These are phyloP conservation scores for Hydropsyche betteni DNA, from an alignment of 2,888 invertebrate genomes.

Conservation along the genomic window DNA sequence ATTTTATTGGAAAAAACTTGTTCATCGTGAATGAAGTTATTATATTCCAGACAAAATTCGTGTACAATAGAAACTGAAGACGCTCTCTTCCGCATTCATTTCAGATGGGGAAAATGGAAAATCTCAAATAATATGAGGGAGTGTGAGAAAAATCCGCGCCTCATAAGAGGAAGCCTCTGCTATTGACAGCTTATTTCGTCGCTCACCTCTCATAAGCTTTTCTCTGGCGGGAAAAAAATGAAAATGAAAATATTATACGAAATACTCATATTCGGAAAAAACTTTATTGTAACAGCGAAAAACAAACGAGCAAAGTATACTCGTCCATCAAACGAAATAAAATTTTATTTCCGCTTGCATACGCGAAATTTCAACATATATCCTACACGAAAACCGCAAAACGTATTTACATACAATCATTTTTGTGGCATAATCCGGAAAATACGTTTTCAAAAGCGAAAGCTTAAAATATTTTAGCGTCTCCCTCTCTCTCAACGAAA, in stretches of 20 bases:
- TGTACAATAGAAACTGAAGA: not conserved
- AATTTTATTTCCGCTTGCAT: no score
- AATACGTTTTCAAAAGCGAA: slow-evolving; percentile 30
- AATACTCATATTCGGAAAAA: no score
- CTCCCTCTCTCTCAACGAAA: slow-evolving; percentile 19
- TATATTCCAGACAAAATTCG: slow-evolving; percentile 3
- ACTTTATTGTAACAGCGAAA: no score
- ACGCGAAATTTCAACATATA: no score
- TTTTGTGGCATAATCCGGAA: no score
- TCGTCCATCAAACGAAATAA: no score
- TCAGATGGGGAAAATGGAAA: slow-evolving; percentile 18
- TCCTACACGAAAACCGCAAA: no score
- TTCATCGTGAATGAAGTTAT: not conserved
- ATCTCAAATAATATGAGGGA: slow-evolving; percentile 8
- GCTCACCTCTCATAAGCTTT: slow-evolving; percentile 14
- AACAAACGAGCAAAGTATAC: no score
- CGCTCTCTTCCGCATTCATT: slow-evolving; percentile 31
- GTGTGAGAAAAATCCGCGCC: slow-evolving; percentile 20
- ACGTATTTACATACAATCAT: no score
- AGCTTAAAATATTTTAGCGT: slow-evolving; percentile 41
- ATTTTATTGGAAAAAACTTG: slow-evolving; percentile 6
- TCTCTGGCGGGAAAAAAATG: slow-evolving; percentile 11
- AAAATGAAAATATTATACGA: not conserved
- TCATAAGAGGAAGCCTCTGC: slow-evolving; percentile 33
- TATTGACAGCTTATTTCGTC: slow-evolving; percentile 39